Evolutionary conservation across 2,797 vertebrate genomes (phyloP).

Genomic region (Premnoplex brunnescens): DNA sequence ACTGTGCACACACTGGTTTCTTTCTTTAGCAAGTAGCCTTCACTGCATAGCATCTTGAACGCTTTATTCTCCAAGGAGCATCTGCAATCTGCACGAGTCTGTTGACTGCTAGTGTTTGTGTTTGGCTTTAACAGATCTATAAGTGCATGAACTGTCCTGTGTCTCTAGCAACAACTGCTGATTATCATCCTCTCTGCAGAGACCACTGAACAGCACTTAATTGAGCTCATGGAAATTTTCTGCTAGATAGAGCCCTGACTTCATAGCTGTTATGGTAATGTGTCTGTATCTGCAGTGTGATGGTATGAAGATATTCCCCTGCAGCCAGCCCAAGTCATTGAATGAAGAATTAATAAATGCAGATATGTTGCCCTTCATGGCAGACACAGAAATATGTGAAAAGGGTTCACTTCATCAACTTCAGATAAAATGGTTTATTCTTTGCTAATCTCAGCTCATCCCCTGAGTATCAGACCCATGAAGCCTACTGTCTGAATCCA

Average conservation of each 20-base stretch:
- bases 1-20: not conserved
- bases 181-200: not conserved
- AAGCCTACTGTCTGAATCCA: not conserved
- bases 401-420: not conserved
- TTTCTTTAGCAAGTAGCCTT: not conserved
- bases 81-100: not conserved
- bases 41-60: not conserved
- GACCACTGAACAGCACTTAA: not conserved
- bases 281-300: not conserved
- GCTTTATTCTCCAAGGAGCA: not conserved
- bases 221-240: conserved; percentile 5
- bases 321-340: not conserved
- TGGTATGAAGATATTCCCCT: not conserved
- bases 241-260: not conserved
- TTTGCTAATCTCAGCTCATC: not conserved
- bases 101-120: not conserved
- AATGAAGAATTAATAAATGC: not conserved
- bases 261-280: not conserved
- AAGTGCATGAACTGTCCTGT: not conserved
- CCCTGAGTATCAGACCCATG: not conserved
- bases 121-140: not conserved
- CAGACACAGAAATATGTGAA: not conserved
- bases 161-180: not conserved
- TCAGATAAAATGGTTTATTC: not conserved
- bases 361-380: not conserved